A percentile compares a stretch with the other conserved stretches of the same genome.
phyloP scores from a whole-genome alignment of 1,140 invertebrate species.

The Ectropis grisescens region DNA sequence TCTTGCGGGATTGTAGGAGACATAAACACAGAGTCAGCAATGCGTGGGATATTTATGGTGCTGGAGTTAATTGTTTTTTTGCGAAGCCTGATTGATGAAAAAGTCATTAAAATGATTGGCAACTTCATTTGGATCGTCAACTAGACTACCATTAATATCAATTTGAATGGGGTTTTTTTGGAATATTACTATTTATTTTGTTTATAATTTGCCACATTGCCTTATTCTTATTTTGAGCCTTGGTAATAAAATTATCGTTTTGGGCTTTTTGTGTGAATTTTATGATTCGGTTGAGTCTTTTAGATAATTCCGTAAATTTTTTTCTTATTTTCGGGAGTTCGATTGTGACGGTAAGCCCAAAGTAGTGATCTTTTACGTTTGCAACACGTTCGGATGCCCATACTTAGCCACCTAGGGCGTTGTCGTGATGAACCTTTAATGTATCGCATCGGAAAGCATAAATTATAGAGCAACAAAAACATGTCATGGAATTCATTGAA shows the following conservation, averaged over 20 bases:
- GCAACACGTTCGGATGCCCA: background rate
- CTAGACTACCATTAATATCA: background rate
- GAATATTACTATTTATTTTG: background rate
- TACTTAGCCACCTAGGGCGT: background rate
- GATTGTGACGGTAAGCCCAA: constrained; percentile 2
- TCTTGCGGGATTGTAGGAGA: background rate
- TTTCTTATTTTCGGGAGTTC: constrained; percentile 1
- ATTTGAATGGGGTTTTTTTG: background rate
- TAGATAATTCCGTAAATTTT: background rate
- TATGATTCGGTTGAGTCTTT: constrained; percentile 1
- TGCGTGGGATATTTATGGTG: background rate
- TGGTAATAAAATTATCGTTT: constrained; percentile 2
- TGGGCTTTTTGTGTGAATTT: constrained; percentile 1
- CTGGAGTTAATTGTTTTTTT: background rate
- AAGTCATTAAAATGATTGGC: background rate
- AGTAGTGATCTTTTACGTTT: constrained; percentile 3
- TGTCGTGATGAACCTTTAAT: background rate
- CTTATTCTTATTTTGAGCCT: constrained; percentile 1
- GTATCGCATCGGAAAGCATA: background rate
- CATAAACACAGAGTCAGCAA: background rate
- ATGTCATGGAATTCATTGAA: too few relatives aligned
- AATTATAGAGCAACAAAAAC: too few relatives aligned
- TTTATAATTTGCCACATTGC: constrained; percentile 6
- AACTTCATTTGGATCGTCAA: background rate
- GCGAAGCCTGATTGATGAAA: background rate